These are phyloP conservation scores for Myopa tessellatipennis DNA, from an alignment of 2,888 invertebrate genomes.

Conservation along the genomic window DNA sequence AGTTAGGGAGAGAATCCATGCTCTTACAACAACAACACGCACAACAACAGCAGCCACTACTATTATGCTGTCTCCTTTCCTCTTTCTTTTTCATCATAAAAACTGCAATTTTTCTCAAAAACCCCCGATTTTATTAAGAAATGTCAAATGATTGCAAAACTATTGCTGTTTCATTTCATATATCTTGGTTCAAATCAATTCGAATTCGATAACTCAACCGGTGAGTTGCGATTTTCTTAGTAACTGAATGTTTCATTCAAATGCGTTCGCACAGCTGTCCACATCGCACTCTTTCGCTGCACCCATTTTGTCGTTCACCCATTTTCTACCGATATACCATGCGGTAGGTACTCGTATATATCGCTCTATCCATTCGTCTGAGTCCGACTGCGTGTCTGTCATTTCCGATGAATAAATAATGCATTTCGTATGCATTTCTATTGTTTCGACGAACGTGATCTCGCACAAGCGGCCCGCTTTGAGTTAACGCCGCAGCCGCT, in stretches of 20 bases:
- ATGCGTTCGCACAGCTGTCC: neutral
- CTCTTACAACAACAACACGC: no score
- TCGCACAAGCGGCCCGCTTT: constrained; percentile 16
- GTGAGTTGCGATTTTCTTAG: neutral
- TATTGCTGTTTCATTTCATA: neutral
- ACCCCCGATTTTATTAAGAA: no score
- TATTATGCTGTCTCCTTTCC: no score
- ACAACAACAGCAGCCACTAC: no score
- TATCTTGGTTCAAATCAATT: no score
- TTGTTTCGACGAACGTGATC: constrained; percentile 26
- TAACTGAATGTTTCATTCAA: neutral
- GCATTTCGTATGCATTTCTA: constrained; percentile 19
- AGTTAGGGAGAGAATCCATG: no score
- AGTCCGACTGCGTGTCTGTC: constrained; percentile 12
- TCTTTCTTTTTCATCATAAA: no score
- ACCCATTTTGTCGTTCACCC: constrained; percentile 20
- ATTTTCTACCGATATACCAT: neutral
- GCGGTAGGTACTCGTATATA: neutral
- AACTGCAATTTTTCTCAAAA: no score
- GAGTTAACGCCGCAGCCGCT: neutral
- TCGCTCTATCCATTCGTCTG: constrained; percentile 3
- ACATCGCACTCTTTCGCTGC: constrained; percentile 5
- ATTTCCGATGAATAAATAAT: neutral
- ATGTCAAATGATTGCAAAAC: neutral
- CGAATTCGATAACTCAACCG: no score